Conservation (phyloP, 2,113 vertebrate species). For the Pseudonaja textilis region DNA sequence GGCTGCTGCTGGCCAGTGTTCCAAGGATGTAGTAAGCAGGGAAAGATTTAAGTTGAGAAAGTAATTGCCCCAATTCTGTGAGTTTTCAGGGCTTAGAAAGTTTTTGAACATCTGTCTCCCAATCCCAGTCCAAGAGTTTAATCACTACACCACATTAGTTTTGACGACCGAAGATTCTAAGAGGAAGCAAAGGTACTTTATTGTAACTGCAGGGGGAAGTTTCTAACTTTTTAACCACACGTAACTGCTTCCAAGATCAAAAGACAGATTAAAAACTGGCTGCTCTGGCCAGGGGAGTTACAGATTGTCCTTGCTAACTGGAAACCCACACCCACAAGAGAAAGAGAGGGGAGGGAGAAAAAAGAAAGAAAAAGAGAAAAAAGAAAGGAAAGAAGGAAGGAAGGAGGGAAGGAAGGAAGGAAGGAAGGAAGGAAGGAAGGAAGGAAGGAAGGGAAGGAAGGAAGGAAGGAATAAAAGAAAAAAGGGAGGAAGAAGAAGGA, state of each 20-base stretch:
- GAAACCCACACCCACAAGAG: not conserved
- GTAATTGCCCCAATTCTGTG: not conserved
- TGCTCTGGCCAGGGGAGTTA: not conserved
- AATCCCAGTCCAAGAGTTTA: not conserved
- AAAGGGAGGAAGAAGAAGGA: too few relatives aligned
- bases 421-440: accelerated
- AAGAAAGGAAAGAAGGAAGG: too few relatives aligned
- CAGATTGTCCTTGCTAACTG: not conserved
- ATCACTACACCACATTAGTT: not conserved
- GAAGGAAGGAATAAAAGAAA: accelerated
- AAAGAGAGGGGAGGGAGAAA: too few relatives aligned
- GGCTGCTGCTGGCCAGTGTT: not conserved
- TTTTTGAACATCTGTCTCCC: not conserved
- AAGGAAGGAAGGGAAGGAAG: not conserved
- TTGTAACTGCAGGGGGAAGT: not conserved
- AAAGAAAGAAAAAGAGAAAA: not conserved
- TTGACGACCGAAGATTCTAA: not conserved
- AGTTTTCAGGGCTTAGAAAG: not conserved
- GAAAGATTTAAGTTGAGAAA: not conserved
- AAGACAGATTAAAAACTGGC: not conserved
- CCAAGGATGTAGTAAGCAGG: not conserved
- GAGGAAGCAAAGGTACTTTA: not conserved
- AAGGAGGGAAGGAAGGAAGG: too few relatives aligned
- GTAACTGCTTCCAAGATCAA: conserved; percentile 7
- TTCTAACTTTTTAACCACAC: not conserved